Conservation (phyloP, 2,888 invertebrate species). For the Pollenia amentaria region DNA sequence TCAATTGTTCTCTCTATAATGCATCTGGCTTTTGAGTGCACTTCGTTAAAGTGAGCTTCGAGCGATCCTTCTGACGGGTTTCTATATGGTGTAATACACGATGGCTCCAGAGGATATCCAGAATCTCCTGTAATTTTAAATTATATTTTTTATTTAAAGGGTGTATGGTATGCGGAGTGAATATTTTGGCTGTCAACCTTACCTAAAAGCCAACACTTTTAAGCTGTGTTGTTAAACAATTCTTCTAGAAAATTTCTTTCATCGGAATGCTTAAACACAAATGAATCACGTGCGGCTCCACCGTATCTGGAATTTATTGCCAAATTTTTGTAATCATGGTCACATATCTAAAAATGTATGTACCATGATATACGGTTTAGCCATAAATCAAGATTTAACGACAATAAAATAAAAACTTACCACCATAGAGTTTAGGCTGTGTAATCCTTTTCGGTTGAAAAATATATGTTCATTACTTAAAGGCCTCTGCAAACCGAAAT, state of each 20-base stretch:
- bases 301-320: slow-evolving; percentile 36
- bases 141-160: background rate
- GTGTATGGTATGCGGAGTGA: too few species aligned
- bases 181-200: background rate
- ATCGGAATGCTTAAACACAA: slow-evolving; percentile 44
- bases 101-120: slow-evolving; percentile 41
- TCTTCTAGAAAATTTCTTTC: slow-evolving; percentile 27
- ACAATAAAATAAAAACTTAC: slow-evolving; percentile 25
- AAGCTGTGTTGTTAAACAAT: slow-evolving; percentile 2
- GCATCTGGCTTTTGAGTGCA: slow-evolving; percentile 57
- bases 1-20: slow-evolving; percentile 60
- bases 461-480: background rate
- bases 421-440: slow-evolving; percentile 34
- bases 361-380: background rate
- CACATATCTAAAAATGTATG: slow-evolving; percentile 7
- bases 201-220: slow-evolving; percentile 38
- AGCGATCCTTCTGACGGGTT: slow-evolving; percentile 38
- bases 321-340: slow-evolving; percentile 12
- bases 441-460: slow-evolving; percentile 17
- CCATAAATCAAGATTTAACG: background rate
- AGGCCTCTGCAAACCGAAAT: background rate
- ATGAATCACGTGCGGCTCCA: slow-evolving; percentile 36
- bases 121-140: slow-evolving; percentile 14
- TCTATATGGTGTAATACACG: slow-evolving; percentile 57
- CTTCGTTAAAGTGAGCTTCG: slow-evolving; percentile 52